These are phyloP conservation scores for Galeopterus variegatus DNA, from an alignment of 2,113 vertebrate genomes.

Conservation along the genomic window DNA sequence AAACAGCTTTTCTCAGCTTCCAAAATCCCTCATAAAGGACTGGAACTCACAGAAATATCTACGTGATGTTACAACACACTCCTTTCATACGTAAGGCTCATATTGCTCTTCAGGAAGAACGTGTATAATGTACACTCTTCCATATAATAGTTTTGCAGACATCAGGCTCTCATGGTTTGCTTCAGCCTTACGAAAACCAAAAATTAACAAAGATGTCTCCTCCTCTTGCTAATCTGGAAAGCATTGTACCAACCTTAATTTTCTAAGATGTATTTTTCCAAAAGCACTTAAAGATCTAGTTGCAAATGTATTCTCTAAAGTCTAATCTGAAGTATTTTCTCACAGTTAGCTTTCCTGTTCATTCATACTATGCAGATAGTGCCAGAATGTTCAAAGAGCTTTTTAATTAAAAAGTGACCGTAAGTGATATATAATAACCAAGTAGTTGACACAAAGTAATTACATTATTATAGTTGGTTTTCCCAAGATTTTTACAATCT, in stretches of 20 bases:
- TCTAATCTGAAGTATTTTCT: constrained; percentile 64
- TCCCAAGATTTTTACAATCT: constrained; percentile 50
- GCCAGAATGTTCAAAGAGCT: constrained; percentile 78
- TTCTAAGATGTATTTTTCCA: constrained; percentile 69
- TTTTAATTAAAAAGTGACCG: constrained; percentile 83
- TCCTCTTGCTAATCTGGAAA: constrained; percentile 50
- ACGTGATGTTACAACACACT: background rate
- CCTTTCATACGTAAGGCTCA: background rate
- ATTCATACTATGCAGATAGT: constrained; percentile 73
- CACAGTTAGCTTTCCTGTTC: constrained; percentile 84
- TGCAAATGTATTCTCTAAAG: constrained; percentile 68
- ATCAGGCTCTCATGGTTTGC: constrained; percentile 63
- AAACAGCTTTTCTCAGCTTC: background rate
- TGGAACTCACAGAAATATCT: background rate
- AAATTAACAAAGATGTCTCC: background rate
- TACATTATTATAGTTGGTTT: constrained; percentile 74
- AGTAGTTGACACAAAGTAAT: constrained; percentile 72
- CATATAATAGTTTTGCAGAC: constrained; percentile 76
- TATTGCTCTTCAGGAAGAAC: constrained; percentile 9
- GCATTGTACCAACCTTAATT: background rate
- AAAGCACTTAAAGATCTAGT: constrained; percentile 38
- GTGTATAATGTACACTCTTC: constrained; percentile 15
- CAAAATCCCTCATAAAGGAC: background rate
- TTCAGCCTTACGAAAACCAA: constrained; percentile 6
- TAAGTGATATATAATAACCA: constrained; percentile 80